phyloP scores from a whole-genome alignment of 2,113 vertebrate species.

The Gila orcuttii region DNA sequence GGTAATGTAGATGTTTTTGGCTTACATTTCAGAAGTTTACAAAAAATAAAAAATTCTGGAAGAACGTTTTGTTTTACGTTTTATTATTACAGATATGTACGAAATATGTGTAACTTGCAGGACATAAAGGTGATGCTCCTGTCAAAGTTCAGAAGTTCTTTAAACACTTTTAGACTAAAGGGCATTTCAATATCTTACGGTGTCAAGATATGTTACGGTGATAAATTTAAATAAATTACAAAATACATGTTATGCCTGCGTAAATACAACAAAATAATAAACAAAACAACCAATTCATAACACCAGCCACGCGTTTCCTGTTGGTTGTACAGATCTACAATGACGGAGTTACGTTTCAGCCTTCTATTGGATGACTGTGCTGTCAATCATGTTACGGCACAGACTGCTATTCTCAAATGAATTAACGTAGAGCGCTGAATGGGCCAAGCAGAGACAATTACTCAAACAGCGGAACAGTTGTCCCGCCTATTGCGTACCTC shows the following conservation, averaged over 20 bases:
- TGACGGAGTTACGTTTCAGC: background rate
- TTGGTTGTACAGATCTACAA: background rate
- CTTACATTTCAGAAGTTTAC: background rate
- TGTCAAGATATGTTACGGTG: background rate
- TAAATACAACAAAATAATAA: background rate
- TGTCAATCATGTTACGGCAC: slow-evolving; percentile 14
- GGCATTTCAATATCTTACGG: background rate
- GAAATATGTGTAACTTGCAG: background rate
- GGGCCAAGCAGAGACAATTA: background rate
- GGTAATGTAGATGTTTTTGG: background rate
- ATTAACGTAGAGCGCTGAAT: background rate
- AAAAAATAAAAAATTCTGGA: background rate
- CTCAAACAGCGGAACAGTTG: slow-evolving; percentile 10
- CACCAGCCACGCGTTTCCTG: background rate
- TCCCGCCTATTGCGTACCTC: slow-evolving; percentile 2
- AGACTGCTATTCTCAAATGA: slow-evolving; percentile 31
- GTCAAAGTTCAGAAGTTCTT: background rate
- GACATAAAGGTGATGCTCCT: background rate
- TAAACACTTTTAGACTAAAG: background rate
- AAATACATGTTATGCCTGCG: background rate
- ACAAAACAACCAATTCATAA: background rate
- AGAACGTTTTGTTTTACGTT: background rate
- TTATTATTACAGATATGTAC: background rate
- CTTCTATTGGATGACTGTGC: background rate
- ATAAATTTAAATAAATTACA: background rate